These are phyloP conservation scores for Sebastes diploproa DNA, from an alignment of 2,797 vertebrate genomes.

Conservation along the genomic window DNA sequence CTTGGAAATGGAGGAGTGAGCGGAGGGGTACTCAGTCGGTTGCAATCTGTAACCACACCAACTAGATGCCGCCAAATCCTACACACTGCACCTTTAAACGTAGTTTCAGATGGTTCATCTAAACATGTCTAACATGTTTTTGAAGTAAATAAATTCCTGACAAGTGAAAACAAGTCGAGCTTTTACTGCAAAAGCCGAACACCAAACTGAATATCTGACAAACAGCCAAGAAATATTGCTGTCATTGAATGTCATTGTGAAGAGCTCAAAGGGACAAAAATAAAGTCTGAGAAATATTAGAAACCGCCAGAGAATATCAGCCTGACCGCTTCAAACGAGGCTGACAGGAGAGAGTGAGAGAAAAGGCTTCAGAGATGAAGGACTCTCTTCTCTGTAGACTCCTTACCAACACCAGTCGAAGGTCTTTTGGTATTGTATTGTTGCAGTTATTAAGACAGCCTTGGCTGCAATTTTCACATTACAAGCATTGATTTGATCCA, in stretches of 20 bases:
- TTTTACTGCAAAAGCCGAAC: not conserved
- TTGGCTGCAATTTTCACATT: no score
- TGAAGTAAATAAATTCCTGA: not conserved
- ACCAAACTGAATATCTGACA: not conserved
- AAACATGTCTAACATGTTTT: no score
- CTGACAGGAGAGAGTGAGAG: not conserved
- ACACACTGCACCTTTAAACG: no score
- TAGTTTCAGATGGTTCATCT: not conserved
- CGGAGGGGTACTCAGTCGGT: no score
- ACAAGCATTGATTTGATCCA: no score
- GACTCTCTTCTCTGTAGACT: not conserved
- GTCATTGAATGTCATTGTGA: not conserved
- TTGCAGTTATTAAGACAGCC: no score
- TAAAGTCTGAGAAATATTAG: not conserved
- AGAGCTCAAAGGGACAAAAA: not conserved
- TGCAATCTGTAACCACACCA: no score
- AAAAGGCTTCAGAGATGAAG: not conserved
- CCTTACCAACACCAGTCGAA: not conserved
- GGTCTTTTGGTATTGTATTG: not conserved
- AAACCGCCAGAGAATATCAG: not conserved
- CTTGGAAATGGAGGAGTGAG: no score
- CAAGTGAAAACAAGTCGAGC: not conserved
- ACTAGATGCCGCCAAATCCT: no score
- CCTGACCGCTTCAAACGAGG: not conserved
- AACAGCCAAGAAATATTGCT: not conserved